phyloP scores from a whole-genome alignment of 2,797 vertebrate species.

The Craterocephalus amniculus region DNA sequence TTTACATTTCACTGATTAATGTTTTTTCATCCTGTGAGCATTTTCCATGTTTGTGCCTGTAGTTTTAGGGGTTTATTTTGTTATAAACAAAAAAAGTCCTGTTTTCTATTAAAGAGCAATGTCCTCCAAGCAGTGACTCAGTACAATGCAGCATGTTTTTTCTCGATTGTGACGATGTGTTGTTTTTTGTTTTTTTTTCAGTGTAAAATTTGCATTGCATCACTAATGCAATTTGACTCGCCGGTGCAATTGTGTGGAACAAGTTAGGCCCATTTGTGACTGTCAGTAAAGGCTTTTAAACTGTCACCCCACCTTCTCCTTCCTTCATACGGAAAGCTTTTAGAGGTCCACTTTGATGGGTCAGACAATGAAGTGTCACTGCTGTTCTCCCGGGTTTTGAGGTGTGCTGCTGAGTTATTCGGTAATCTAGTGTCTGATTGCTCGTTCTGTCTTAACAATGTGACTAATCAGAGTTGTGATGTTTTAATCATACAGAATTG shows the following conservation, averaged over 20 bases:
- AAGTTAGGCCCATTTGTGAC: slow-evolving; percentile 77
- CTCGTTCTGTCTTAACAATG: slow-evolving; percentile 25
- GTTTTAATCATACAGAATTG: slow-evolving; percentile 41
- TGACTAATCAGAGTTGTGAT: slow-evolving; percentile 33
- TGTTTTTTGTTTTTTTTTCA: slow-evolving; percentile 16
- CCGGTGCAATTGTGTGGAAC: slow-evolving; percentile 83
- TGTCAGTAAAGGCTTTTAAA: slow-evolving; percentile 84
- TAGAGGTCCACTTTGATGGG: slow-evolving; percentile 63
- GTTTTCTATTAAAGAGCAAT: slow-evolving; percentile 53
- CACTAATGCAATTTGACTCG: slow-evolving; percentile 85
- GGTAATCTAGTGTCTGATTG: slow-evolving; percentile 47
- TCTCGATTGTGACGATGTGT: slow-evolving; percentile 69
- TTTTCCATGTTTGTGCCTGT: slow-evolving; percentile 22
- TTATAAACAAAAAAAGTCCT: slow-evolving; percentile 66
- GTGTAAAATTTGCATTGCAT: slow-evolving; percentile 78
- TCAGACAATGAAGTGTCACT: slow-evolving; percentile 72
- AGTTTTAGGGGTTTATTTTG: slow-evolving; percentile 47
- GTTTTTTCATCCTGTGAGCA: slow-evolving; percentile 5
- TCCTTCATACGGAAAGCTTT: slow-evolving; percentile 80
- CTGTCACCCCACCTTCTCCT: slow-evolving; percentile 79
- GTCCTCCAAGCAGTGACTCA: slow-evolving; percentile 60
- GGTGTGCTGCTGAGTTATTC: slow-evolving; percentile 50
- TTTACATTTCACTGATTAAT: slow-evolving; percentile 44
- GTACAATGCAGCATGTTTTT: slow-evolving; percentile 65
- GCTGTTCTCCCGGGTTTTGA: slow-evolving; percentile 36